A percentile compares a stretch with the other conserved stretches of the same genome.
These are phyloP conservation scores for Aphelenchoides besseyi DNA, from an alignment of 1,140 invertebrate species.

Conservation along the genomic window DNA sequence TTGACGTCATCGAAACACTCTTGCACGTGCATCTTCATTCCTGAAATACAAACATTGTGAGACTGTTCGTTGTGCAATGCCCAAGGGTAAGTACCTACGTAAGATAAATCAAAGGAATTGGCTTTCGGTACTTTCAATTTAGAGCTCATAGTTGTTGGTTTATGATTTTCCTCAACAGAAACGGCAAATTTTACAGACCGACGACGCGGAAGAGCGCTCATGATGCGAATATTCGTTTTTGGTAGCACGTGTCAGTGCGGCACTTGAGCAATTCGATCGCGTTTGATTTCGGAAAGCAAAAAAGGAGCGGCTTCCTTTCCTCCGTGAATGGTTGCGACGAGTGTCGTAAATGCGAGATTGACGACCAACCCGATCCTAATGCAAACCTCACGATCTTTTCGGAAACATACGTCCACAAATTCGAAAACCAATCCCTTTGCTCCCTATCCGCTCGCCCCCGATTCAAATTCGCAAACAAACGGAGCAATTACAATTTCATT, in stretches of 20 bases:
- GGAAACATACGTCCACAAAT: too few relatives aligned
- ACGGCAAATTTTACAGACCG: neutral
- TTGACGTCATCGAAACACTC: conserved; percentile 31
- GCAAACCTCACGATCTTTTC: too few relatives aligned
- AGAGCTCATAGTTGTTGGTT: neutral
- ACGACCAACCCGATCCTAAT: too few relatives aligned
- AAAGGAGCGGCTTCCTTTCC: too few relatives aligned
- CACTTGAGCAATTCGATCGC: too few relatives aligned
- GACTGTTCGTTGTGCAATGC: neutral
- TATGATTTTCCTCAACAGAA: neutral
- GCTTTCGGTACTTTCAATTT: neutral
- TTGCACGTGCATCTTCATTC: conserved; percentile 19
- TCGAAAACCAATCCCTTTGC: neutral
- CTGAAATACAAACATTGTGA: conserved; percentile 5
- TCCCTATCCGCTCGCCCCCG: neutral
- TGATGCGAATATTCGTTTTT: too few relatives aligned
- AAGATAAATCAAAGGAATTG: neutral
- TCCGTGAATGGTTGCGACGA: too few relatives aligned
- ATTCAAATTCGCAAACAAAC: neutral
- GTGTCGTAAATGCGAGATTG: too few relatives aligned
- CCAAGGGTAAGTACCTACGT: neutral
- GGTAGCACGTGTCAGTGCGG: too few relatives aligned
- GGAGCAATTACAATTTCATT: too few relatives aligned
- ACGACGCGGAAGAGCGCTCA: neutral
- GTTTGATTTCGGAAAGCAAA: too few relatives aligned